Evolutionary conservation across 1,140 invertebrate species (phyloP).

Genomic region (Drosophila navojoa): DNA sequence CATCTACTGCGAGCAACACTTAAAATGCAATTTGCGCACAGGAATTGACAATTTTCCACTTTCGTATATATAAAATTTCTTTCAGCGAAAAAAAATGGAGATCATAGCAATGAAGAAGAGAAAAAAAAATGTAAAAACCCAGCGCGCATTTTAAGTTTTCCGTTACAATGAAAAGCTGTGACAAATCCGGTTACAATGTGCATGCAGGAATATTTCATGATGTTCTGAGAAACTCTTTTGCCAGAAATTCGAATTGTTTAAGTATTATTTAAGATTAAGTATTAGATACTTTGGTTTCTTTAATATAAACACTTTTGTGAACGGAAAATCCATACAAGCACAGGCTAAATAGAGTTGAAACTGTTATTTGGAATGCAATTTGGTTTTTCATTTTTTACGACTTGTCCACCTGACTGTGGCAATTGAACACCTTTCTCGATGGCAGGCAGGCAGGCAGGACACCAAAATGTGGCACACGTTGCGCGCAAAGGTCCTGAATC

Average conservation of each 20-base stretch:
- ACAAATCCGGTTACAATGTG: conserved; percentile 31
- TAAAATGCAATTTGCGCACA: conserved; percentile 36
- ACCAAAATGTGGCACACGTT: conserved; percentile 15
- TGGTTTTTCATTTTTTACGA: conserved; percentile 3
- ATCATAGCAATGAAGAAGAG: neutral
- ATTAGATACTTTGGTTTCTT: too few relatives aligned
- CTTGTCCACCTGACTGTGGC: conserved; percentile 19
- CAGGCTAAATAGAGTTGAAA: neutral
- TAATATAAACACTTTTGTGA: too few relatives aligned
- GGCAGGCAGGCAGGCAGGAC: conserved; percentile 2
- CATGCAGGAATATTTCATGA: neutral
- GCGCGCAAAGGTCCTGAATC: conserved; percentile 19
- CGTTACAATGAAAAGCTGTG: neutral
- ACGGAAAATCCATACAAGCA: too few relatives aligned
- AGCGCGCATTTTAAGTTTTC: conserved; percentile 12
- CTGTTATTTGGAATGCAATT: neutral
- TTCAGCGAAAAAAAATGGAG: neutral
- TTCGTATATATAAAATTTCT: neutral
- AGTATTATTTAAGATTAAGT: too few relatives aligned
- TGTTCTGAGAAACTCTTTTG: conserved; percentile 4
- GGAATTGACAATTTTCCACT: conserved; percentile 25
- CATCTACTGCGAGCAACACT: conserved; percentile 17
- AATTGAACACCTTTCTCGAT: conserved; percentile 33
- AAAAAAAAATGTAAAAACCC: conserved; percentile 1
- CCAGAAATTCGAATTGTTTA: too few relatives aligned